Conservation (phyloP, 2,113 vertebrate genomes). For the Zosterops hypoxanthus region DNA sequence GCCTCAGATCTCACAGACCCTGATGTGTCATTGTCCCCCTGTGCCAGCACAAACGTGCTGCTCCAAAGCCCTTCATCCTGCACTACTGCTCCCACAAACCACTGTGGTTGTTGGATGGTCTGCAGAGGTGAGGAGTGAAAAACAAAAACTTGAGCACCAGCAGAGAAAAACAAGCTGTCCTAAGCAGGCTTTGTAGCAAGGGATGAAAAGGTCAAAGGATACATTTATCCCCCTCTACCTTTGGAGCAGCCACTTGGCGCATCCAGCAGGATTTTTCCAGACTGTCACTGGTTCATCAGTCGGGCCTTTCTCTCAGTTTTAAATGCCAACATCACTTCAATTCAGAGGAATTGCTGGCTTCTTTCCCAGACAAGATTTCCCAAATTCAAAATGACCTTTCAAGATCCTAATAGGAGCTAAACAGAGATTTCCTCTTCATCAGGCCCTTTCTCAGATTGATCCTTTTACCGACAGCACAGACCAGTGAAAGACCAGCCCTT, state of each 20-base stretch:
- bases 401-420: constrained; percentile 46
- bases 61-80: neutral
- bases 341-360: constrained; percentile 38
- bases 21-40: neutral
- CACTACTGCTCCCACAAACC: neutral
- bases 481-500: neutral
- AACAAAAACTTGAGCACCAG: neutral
- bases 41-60: neutral
- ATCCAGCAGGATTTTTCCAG: constrained; percentile 56
- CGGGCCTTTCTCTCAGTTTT: neutral
- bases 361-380: constrained; percentile 55
- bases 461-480: constrained; percentile 19
- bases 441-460: constrained; percentile 1
- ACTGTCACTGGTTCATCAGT: constrained; percentile 33
- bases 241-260: neutral
- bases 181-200: neutral
- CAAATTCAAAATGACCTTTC: constrained; percentile 63
- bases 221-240: neutral
- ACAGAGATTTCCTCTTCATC: constrained; percentile 52
- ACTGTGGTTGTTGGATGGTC: neutral
- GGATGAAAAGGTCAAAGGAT: constrained; percentile 34
- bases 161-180: constrained; percentile 39
- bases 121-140: neutral
- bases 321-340: constrained; percentile 48
- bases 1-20: neutral